Evolutionary conservation across 2,113 vertebrate species (phyloP).

Genomic region (Oxyruncus cristatus): DNA sequence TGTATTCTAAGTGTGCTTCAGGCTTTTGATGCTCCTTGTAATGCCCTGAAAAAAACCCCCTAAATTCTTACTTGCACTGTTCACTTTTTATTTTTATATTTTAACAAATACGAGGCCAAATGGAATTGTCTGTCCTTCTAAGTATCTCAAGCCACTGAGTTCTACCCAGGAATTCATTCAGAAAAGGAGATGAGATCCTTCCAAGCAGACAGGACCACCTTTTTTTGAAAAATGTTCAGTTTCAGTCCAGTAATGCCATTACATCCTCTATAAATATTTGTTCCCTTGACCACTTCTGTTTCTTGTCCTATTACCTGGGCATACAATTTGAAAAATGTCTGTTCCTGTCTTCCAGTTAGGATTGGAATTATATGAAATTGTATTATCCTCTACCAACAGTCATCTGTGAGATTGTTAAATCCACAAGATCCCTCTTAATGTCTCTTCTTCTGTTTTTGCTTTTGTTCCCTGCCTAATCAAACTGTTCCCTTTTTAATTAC

Average conservation of each 20-base stretch:
- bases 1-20: background rate
- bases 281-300: background rate
- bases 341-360: background rate
- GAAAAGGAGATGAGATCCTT: background rate
- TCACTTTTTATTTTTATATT: background rate
- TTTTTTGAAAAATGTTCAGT: background rate
- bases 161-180: background rate
- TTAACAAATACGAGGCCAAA: background rate
- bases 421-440: background rate
- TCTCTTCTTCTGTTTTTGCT: background rate
- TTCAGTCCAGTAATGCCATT: background rate
- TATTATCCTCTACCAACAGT: background rate
- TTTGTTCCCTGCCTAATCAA: background rate
- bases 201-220: background rate
- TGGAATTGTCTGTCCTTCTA: background rate
- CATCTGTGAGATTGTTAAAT: background rate
- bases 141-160: background rate
- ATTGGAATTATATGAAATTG: background rate
- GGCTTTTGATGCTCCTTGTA: background rate
- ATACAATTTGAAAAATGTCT: background rate
- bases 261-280: background rate
- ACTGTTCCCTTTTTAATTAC: background rate
- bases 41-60: rapidly evolving
- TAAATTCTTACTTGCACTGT: background rate
- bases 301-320: background rate